A percentile compares a stretch with the other conserved stretches of the same genome.
Conservation (phyloP, 2,888 invertebrate genomes). For the Tetrapedia diversipes region DNA sequence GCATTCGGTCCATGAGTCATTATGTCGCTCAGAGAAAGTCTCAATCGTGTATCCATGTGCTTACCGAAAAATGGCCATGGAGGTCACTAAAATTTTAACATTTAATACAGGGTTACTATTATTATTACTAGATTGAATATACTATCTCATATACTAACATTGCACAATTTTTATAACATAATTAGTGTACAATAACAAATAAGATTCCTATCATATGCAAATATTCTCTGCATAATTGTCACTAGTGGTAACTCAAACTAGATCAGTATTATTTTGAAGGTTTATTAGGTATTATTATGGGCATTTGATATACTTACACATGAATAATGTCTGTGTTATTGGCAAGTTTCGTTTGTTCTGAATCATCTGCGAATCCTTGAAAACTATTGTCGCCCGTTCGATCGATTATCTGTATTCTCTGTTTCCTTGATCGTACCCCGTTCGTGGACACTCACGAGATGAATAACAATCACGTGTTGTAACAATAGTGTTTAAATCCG, state of each 20-base stretch:
- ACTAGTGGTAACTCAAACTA: neutral
- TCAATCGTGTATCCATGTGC: neutral
- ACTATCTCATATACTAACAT: no score
- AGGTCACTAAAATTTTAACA: no score
- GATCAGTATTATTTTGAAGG: neutral
- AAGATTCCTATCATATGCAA: neutral
- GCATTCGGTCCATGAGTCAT: neutral
- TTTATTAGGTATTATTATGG: neutral
- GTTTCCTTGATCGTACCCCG: neutral
- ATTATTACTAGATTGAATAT: no score
- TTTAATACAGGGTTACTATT: no score
- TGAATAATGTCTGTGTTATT: no score
- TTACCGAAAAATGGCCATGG: no score
- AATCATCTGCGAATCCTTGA: conserved; percentile 8
- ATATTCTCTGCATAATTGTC: neutral
- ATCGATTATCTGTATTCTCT: neutral
- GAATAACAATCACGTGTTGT: neutral
- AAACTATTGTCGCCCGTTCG: neutral
- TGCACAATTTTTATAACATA: no score
- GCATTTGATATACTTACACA: neutral
- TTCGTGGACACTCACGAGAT: neutral
- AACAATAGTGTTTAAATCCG: neutral
- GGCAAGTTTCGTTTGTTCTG: neutral
- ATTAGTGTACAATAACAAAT: no score
- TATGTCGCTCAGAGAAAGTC: neutral